phyloP scores from a whole-genome alignment of 64 coral and sea anemone genomes.

The Hydrozoanthus tunicans region DNA sequence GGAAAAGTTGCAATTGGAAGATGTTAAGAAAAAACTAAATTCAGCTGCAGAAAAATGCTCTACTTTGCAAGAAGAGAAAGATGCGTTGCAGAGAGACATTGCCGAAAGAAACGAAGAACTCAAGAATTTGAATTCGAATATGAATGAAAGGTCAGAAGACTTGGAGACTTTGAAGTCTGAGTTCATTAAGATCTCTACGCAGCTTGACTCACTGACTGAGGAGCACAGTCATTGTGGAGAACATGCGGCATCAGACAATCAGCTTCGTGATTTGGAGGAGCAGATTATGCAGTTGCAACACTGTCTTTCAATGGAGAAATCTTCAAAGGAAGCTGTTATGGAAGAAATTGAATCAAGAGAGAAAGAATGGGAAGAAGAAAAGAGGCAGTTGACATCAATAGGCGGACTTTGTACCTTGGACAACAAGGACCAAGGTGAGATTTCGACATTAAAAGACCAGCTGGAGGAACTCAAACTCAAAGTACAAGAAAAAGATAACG shows the following conservation, averaged over 20 bases:
- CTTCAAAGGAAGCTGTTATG: conserved; percentile 60
- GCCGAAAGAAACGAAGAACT: conserved; percentile 3
- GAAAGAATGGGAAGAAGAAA: conserved; percentile 69
- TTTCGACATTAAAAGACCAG: conserved; percentile 50
- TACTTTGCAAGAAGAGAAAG: conserved; percentile 36
- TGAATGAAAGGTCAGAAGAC: conserved; percentile 65
- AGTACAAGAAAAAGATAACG: conserved; percentile 23
- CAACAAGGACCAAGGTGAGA: neutral
- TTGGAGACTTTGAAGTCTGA: conserved; percentile 52
- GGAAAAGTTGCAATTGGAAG: conserved; percentile 34
- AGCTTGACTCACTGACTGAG: conserved; percentile 47
- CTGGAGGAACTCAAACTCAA: conserved; percentile 33
- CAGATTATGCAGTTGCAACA: conserved; percentile 69
- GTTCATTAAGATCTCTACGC: conserved; percentile 41
- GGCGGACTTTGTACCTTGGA: neutral
- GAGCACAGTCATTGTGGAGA: conserved; percentile 64
- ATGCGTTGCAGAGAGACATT: neutral
- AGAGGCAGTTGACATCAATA: conserved; percentile 37
- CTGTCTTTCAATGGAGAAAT: conserved; percentile 60
- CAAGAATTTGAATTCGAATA: conserved; percentile 58
- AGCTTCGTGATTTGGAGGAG: conserved; percentile 50
- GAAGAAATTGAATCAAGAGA: conserved; percentile 69
- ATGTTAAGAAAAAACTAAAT: conserved; percentile 23
- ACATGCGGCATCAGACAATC: neutral
- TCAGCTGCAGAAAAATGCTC: neutral